These are phyloP conservation scores for Drosophila littoralis DNA, from an alignment of 1,140 invertebrate species.

Conservation along the genomic window DNA sequence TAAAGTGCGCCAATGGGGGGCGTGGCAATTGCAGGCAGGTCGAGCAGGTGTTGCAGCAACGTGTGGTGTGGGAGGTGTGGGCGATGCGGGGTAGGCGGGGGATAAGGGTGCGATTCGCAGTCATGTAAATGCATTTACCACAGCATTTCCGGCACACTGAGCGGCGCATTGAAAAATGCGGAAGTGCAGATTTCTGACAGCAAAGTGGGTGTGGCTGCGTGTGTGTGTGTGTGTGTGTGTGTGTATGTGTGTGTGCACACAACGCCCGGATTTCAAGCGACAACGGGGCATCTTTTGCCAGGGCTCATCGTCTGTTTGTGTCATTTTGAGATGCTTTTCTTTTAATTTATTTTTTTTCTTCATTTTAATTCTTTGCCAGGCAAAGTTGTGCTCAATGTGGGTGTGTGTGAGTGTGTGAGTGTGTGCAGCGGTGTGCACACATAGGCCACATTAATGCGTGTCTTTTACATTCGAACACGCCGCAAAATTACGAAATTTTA, in stretches of 20 bases:
- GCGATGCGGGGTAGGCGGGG: neutral
- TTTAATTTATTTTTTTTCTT: slow-evolving; percentile 30
- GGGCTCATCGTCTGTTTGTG: slow-evolving; percentile 47
- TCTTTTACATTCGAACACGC: slow-evolving; percentile 66
- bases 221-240: neutral
- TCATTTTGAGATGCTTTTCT: slow-evolving; percentile 68
- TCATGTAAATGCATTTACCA: slow-evolving; percentile 75
- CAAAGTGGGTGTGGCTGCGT: slow-evolving; percentile 12
- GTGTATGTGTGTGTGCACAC: slow-evolving; percentile 1
- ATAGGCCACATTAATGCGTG: slow-evolving; percentile 73
- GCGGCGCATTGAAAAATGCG: slow-evolving; percentile 59
- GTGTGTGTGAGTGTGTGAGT: neutral
- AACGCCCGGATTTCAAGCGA: slow-evolving; percentile 37
- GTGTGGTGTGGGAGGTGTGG: neutral
- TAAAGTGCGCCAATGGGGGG: neutral
- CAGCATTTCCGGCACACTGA: slow-evolving; percentile 68
- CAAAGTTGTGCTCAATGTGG: slow-evolving; percentile 40
- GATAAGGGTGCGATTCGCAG: slow-evolving; percentile 25
- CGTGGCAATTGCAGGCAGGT: slow-evolving; percentile 3
- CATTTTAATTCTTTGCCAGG: slow-evolving; percentile 29
- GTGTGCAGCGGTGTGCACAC: slow-evolving; percentile 16
- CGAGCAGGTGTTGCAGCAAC: neutral
- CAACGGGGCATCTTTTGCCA: slow-evolving; percentile 51
- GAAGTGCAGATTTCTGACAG: slow-evolving; percentile 71
- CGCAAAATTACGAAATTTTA: slow-evolving; percentile 25